Percentiles rank a stretch among this genome's conserved stretches.
phyloP scores from a whole-genome alignment of 2,888 invertebrate species.

The Rhopalosiphum nymphaeae region DNA sequence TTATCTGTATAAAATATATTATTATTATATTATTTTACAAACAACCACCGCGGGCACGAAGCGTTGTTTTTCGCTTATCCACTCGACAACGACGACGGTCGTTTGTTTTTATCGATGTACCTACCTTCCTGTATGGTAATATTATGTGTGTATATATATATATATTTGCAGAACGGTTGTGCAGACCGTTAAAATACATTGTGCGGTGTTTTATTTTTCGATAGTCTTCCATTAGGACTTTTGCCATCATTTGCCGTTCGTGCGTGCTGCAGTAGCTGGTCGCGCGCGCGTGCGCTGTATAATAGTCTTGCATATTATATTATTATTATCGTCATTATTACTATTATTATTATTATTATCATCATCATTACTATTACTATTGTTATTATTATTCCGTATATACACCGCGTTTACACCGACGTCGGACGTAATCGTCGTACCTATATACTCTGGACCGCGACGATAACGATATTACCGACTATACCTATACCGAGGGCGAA shows the following conservation, averaged over 20 bases:
- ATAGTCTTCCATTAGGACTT: slow-evolving; percentile 1
- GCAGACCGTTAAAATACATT: background rate
- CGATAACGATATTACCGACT: background rate
- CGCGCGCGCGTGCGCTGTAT: background rate
- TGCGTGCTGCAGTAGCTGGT: background rate
- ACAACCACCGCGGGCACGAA: background rate
- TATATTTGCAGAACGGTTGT: background rate
- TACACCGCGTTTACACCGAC: background rate
- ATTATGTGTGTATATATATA: background rate
- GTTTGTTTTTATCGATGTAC: slow-evolving; percentile 11
- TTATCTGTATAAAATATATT: background rate
- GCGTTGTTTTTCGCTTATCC: slow-evolving; percentile 18
- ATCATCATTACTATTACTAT: background rate
- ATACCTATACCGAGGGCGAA: background rate
- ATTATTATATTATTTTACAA: background rate
- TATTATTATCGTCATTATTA: background rate
- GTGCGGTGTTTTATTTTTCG: background rate
- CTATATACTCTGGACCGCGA: background rate
- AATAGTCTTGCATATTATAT: background rate
- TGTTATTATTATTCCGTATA: background rate
- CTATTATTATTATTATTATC: background rate
- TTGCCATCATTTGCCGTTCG: background rate
- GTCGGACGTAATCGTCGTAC: background rate
- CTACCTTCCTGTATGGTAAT: background rate
- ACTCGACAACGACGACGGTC: background rate